Percentiles rank a stretch among this genome's conserved stretches.
Conservation (phyloP, 2,113 vertebrate species). For the Galeopterus variegatus region DNA sequence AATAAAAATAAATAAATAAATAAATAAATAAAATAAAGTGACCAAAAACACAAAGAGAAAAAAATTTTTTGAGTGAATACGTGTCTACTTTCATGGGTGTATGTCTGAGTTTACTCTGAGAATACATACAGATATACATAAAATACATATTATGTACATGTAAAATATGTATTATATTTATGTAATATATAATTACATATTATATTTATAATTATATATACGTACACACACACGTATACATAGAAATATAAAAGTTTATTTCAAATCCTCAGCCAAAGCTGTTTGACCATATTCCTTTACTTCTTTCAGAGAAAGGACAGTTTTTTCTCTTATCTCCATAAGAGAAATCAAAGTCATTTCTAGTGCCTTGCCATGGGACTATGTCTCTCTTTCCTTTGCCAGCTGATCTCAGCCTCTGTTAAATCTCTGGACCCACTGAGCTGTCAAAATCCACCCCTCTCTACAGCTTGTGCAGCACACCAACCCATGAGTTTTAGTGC, state of each 20-base stretch:
- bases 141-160: neutral
- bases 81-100: neutral
- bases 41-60: neutral
- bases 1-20: too few relatives aligned
- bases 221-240: neutral
- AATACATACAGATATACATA: neutral
- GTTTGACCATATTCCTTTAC: constrained; percentile 66
- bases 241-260: constrained; percentile 32
- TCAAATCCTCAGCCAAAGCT: constrained; percentile 60
- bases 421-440: constrained; percentile 68
- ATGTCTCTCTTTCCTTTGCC: constrained; percentile 69
- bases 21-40: too few relatives aligned
- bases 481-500: constrained; percentile 55
- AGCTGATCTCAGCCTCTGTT: constrained; percentile 70
- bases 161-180: neutral
- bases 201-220: neutral
- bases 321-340: constrained; percentile 75
- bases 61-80: neutral
- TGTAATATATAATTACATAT: neutral
- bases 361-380: neutral
- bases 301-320: constrained; percentile 71
- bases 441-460: constrained; percentile 68
- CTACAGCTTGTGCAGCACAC: constrained; percentile 45
- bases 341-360: constrained; percentile 82
- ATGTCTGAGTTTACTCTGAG: neutral